Evolutionary conservation across 2,113 vertebrate genomes (phyloP), one percentile per base, ranked within the genome.

Genomic region (Leucosticte australis): DNA sequence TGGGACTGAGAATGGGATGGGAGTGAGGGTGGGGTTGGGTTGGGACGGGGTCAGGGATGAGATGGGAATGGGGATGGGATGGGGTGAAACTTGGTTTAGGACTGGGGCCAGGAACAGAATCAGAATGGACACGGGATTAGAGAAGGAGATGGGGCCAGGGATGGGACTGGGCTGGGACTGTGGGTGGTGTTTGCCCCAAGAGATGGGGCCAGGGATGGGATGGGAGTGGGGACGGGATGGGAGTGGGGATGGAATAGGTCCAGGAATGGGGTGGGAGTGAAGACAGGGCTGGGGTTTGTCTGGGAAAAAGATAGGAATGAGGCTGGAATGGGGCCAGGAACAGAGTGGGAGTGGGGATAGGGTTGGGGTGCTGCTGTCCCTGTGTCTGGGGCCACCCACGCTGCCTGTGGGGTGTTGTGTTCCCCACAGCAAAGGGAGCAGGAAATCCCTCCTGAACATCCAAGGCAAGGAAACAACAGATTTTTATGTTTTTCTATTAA

Each of bases 341-440:
- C 18, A 13, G 46, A 44, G 1, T 46, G 17, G 60, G 60, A 33
- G 30, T 17, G 18, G 44, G 52, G 26, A 7, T 1, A 2, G 31
- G 33, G 6, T 8, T 13, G 31, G 44, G 55, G 26, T 20, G 17
- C 59, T 0, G 0, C 1, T 57, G n/a, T n/a, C 46, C 19, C 28
- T 3, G 0, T 18, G 37, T 28, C 44, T 24, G 19, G 30, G 19
- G 37, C 68, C 59, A 44, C 28, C 56, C 21, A 2, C 1, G 0
- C 44, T 74, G 15, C 60, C 77, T 0, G 0, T 0, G 22, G 59
- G 41, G 11, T 12, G 41, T 13, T 19, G 33, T 18, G 50, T 6
- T 57, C 39, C 78, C 62, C 1, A 4, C 44, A 44, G 39, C 46
- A 19, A 13, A 62, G 49, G 13, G 4, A 82, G 30, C 42, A 26